Evolutionary conservation across 2,113 vertebrate genomes (phyloP), one percentile per base, ranked within the genome.

Genomic region (Megaceryle maxima): DNA sequence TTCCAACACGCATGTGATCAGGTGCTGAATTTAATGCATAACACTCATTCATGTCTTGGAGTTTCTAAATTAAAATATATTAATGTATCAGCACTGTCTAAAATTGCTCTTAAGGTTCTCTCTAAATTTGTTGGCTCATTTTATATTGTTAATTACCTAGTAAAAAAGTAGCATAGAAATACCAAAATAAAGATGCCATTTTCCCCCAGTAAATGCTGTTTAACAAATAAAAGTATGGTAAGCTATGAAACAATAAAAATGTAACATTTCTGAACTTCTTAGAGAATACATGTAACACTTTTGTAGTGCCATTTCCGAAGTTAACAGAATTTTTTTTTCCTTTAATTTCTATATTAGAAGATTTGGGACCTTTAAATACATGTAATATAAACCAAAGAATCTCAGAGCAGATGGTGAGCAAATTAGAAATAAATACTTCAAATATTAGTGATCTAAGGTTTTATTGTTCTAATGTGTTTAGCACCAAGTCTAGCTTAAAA

Each of bases 1-100:
- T 97, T 98, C 97, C 96, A 98, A 95, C 41, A 92, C 16, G 76
- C 95, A 94, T 92, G 73, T 73, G 94, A 98, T 97, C 97, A 98
- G 95, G 94, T 98, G 92, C 88, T 90, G 88, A 97, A 96, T 95
- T 87, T 97, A 97, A 98, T 96, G 90, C 82, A 95, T 91, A 96
- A 93, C 92, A 95, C 69, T 97, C 84, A 80, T 88, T 88, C 83
- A 55, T 78, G 86, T 93, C 95, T 92, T 83, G 67, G 67, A 97
- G 69, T 96, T 97, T 89, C 91, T 94, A 90, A 97, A 97, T 97
- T 97, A 97, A 97, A 98, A 97, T 93, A 96, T 43, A 95, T 63
- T 48, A 95, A 92, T 55, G 66, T 75, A 96, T 86, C 94, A 94
- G 37, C 66, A 94, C n/a, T 48, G 37, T 83, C 69, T 96, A 94